Evolutionary conservation across 2,888 invertebrate genomes (phyloP).

Genomic region (Blastobasis adustella): DNA sequence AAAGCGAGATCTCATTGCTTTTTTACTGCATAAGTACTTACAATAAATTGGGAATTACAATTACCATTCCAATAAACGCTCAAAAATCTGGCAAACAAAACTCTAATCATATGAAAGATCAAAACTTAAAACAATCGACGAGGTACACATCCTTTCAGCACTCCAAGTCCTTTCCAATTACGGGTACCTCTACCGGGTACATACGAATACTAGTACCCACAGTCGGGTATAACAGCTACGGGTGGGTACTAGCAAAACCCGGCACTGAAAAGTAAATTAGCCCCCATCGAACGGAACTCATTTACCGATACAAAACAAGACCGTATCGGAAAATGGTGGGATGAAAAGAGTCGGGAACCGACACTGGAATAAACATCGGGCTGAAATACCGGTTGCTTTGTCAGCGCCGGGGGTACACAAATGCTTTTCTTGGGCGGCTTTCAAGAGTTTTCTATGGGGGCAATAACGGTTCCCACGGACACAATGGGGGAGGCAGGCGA

Average conservation of each 20-base stretch:
- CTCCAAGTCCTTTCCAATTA: no score
- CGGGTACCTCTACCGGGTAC: no score
- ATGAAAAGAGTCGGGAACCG: slow-evolving; percentile 56
- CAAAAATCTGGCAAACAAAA: no score
- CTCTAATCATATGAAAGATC: no score
- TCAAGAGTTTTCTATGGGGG: slow-evolving; percentile 70
- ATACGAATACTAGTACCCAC: no score
- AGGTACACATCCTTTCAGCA: no score
- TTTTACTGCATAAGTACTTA: no score
- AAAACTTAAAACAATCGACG: no score
- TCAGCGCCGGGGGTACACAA: slow-evolving; percentile 57
- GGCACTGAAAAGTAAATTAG: slow-evolving; percentile 58
- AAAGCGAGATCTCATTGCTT: no score
- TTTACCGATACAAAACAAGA: slow-evolving; percentile 67
- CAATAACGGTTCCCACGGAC: slow-evolving; percentile 73
- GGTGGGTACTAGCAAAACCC: slow-evolving; percentile 36
- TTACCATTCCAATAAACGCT: no score
- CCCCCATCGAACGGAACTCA: slow-evolving; percentile 59
- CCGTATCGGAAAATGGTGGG: slow-evolving; percentile 53
- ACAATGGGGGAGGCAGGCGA: slow-evolving; percentile 68
- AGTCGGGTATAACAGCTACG: no score
- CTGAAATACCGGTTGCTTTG: slow-evolving; percentile 25
- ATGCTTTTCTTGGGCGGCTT: slow-evolving; percentile 69
- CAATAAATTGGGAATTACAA: no score
- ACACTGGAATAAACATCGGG: slow-evolving; percentile 42